Evolutionary conservation across 1,140 invertebrate genomes (phyloP), one percentile per base, ranked within the genome.

Genomic region (Diabrotica undecimpunctata): DNA sequence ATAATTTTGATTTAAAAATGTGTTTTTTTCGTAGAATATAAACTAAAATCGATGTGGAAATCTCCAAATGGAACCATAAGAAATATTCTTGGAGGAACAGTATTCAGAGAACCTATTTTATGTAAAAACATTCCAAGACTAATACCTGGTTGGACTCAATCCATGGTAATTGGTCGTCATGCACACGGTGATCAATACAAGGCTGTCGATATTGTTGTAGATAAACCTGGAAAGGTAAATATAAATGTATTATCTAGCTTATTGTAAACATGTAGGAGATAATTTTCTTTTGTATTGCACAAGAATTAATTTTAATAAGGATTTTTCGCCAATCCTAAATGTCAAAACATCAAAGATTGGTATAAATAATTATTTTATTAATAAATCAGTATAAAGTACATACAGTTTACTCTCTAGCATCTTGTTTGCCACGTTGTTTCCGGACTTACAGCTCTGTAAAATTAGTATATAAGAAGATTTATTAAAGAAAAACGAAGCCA

Each of bases 161-260:
- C 92, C 36, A 88, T 88, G 63, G 80, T 93, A 13, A 94, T 96
- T 72, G 94, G 93, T 41, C 87, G 94, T 77, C 94, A 96, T 79
- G 94, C 94, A 14, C 89, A 91, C 78, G 94, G 92, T 41, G 93
- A 96, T 80, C 93, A 95, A 79, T 96, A 96, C 81, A 95, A 94
- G 80, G 92, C 93, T 1, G 89, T 88, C 67, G 94, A 96, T 80
- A 82, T 90, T 70, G 87, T 95, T 41, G 82, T 93, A 46, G 78
- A 84, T 38, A 85, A 82, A 74, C 88, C 88, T 50, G 90, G 91
- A 62, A 90, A 84, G 79, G 86, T 88, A 64, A 59, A 9, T 35
- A 10, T 51, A 51, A 14, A 14, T 6, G 51, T 11, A 53, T 12
- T 6, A 6, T 6, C 10, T 53, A 53, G 10, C 10, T 12, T 53